Evolutionary conservation across 2,797 vertebrate species (phyloP), one percentile per base, ranked within the genome.

Genomic region (Dipus sagitta): DNA sequence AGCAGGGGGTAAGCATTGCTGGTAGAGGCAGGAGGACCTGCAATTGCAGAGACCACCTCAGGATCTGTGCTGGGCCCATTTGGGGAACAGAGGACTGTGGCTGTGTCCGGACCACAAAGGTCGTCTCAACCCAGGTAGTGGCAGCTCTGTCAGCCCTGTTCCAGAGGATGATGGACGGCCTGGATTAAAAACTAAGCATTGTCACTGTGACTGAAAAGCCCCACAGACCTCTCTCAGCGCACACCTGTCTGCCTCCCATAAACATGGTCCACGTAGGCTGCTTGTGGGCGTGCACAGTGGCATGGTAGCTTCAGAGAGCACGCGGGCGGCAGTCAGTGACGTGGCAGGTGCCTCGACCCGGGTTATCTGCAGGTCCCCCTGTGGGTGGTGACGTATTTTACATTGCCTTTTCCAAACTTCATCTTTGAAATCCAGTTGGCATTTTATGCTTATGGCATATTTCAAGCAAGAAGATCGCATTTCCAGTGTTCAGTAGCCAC

Each of bases 11-110:
- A 23, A 7, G 6, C 42, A 6, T 30, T 79, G 3, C 1, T 23
- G 26, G 8, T 14, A 2, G 24, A n/a, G 10, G 8, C 30, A 21
- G 23, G 78, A 42, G 18, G 24, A 28, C 62, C 42, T 18, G 71
- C 0, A 2, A 2, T 42, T n/a, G 32, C 8, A 2, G 1, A 1
- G 24, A 47, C 2, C 34, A 3, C 32, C 10, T 7, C 0, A 0
- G 14, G 42, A 8, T 5, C 79, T 13, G 23, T 15, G 1, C 54
- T n/a, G 30, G 23, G 72, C 23, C 10, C 64, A 6, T 24, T 7
- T 14, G 2, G 38, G 23, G 24, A 23, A 26, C 24, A 23, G 64
- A 21, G 64, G 9, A 6, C 21, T 24, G 64, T 26, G 64, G 64
- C 23, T 26, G 67, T 24, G 3, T 83, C n/a, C 26, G 14, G 65